These are phyloP conservation scores for Gulo gulo DNA, from an alignment of 2,113 vertebrate genomes.

Conservation along the genomic window DNA sequence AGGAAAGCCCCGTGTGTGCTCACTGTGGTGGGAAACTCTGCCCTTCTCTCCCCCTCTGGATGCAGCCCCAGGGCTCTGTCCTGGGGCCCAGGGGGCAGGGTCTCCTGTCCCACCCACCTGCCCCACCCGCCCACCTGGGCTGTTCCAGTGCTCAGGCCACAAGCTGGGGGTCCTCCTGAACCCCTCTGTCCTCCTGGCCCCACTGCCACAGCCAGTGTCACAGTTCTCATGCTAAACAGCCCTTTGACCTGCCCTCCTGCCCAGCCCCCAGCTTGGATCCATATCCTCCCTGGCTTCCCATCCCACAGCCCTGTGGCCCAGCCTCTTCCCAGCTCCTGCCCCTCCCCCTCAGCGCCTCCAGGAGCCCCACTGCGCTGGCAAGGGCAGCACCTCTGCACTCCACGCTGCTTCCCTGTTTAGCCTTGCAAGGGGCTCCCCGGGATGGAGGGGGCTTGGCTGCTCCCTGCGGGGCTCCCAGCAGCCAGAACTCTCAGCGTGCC, in stretches of 20 bases:
- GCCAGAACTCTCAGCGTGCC: rapidly evolving
- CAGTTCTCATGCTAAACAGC: too few relatives aligned
- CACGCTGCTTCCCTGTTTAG: background rate
- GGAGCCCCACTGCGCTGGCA: background rate
- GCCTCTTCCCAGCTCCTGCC: background rate
- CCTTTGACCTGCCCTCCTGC: background rate
- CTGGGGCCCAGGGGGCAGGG: background rate
- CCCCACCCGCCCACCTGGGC: background rate
- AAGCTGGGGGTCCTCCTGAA: background rate
- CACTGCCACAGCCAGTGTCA: background rate
- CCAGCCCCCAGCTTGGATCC: background rate
- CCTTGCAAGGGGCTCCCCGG: background rate
- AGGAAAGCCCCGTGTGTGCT: rapidly evolving
- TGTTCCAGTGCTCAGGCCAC: background rate
- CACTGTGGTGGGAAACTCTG: background rate
- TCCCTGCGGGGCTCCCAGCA: rapidly evolving
- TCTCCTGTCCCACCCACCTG: background rate
- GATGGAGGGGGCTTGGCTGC: background rate
- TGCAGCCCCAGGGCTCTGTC: background rate
- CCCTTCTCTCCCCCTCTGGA: background rate
- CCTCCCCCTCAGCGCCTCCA: background rate
- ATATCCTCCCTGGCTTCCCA: background rate
- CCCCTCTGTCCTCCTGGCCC: background rate
- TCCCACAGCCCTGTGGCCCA: background rate
- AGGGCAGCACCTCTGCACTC: rapidly evolving